A percentile compares a stretch with the other conserved stretches of the same genome.
These are phyloP conservation scores for Cepaea hortensis DNA, from an alignment of 2,888 invertebrate species.

Conservation along the genomic window DNA sequence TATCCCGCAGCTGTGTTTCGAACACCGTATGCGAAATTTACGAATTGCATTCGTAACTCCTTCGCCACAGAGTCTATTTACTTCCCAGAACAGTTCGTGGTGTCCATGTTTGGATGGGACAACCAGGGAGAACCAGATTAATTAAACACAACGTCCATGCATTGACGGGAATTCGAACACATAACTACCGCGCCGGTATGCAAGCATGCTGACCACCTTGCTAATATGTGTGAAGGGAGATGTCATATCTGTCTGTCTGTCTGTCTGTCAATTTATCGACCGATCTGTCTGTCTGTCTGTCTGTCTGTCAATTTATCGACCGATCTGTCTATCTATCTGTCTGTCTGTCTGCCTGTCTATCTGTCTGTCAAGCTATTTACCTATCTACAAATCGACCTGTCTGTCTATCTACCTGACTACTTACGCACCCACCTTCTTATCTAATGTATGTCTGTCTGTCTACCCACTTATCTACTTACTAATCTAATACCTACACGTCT, in stretches of 20 bases:
- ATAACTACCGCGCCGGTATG: no score
- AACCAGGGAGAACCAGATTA: no score
- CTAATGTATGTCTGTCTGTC: neutral
- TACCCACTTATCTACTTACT: neutral
- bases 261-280: constrained; percentile 7
- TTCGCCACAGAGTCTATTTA: no score
- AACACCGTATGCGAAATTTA: no score
- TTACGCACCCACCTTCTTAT: neutral
- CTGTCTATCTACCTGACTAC: neutral
- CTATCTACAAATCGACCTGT: neutral
- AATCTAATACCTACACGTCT: neutral
- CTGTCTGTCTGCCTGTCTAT: neutral
- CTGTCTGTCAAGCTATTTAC: neutral
- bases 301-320: neutral
- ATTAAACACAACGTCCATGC: no score
- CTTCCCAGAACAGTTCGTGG: no score
- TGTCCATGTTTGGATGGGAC: no score
- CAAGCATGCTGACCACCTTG: no score
- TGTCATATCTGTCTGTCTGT: neutral
- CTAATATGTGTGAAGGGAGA: no score
- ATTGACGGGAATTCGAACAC: no score
- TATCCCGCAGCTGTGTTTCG: no score
- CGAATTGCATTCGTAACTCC: no score
- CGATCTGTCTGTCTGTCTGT: constrained; percentile 9
- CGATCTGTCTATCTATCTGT: neutral